A percentile compares a stretch with the other conserved stretches of the same genome.
Evolutionary conservation across 1,140 invertebrate species (phyloP).

Genomic region (Radopholus similis): DNA sequence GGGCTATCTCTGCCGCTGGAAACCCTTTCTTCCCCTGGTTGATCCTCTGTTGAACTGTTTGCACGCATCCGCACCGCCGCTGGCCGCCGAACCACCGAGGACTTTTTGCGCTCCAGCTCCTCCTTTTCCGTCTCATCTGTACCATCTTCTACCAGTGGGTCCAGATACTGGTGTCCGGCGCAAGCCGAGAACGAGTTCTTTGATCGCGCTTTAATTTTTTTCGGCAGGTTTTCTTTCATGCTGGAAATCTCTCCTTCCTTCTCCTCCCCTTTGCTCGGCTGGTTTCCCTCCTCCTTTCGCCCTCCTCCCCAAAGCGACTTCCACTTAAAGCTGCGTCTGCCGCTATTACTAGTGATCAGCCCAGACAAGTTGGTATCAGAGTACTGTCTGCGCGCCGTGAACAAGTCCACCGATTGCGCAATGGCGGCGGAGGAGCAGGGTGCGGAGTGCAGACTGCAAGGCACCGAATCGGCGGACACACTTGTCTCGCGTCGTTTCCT

Average conservation of each 20-base stretch:
- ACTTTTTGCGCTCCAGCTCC: neutral
- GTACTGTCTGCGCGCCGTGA: neutral
- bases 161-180: neutral
- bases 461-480: neutral
- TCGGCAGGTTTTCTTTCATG: neutral
- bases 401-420: neutral
- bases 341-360: neutral
- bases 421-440: neutral
- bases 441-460: neutral
- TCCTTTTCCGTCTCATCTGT: neutral
- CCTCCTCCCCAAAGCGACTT: constrained; percentile 13
- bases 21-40: neutral
- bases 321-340: constrained; percentile 7
- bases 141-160: neutral
- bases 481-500: neutral
- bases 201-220: neutral
- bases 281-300: neutral
- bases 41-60: neutral
- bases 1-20: neutral
- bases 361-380: constrained; percentile 11
- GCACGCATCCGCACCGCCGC: neutral
- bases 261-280: neutral
- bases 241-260: neutral
- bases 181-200: neutral
- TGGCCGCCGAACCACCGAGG: neutral